Conservation (phyloP, 2,888 invertebrate species). For the Clostera curtula region DNA sequence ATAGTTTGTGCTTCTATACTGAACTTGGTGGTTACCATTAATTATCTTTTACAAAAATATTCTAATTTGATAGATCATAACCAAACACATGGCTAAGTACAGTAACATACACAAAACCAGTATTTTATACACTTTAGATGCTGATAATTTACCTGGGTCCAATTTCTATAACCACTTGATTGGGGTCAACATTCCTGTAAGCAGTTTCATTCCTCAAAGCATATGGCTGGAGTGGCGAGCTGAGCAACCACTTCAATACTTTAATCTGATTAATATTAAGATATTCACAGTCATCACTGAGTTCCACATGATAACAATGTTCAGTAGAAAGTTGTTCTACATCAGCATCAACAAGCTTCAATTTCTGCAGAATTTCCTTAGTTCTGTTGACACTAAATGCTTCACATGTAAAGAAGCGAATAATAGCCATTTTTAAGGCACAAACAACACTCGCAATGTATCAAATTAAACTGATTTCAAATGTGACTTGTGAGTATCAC, state of each 20-base stretch:
- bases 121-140: background rate
- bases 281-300: conserved; percentile 56
- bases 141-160: conserved; percentile 83
- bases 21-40: too few relatives aligned
- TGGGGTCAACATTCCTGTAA: conserved; percentile 50
- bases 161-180: conserved; percentile 83
- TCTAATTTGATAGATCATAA: too few relatives aligned
- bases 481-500: conserved; percentile 33
- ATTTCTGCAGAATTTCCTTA: conserved; percentile 70
- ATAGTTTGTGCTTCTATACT: too few relatives aligned
- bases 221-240: conserved; percentile 79
- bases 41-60: too few relatives aligned
- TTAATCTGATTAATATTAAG: conserved; percentile 77
- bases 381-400: conserved; percentile 77
- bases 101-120: conserved; percentile 4
- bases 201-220: conserved; percentile 71
- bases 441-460: conserved; percentile 20
- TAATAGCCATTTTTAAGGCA: conserved; percentile 62
- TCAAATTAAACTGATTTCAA: conserved; percentile 26
- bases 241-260: conserved; percentile 85
- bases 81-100: too few relatives aligned
- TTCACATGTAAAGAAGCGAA: conserved; percentile 77
- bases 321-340: conserved; percentile 79
- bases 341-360: conserved; percentile 60
- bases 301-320: conserved; percentile 87